phyloP scores from a whole-genome alignment of 2,113 vertebrate genomes.

The Platycercus adscitus region DNA sequence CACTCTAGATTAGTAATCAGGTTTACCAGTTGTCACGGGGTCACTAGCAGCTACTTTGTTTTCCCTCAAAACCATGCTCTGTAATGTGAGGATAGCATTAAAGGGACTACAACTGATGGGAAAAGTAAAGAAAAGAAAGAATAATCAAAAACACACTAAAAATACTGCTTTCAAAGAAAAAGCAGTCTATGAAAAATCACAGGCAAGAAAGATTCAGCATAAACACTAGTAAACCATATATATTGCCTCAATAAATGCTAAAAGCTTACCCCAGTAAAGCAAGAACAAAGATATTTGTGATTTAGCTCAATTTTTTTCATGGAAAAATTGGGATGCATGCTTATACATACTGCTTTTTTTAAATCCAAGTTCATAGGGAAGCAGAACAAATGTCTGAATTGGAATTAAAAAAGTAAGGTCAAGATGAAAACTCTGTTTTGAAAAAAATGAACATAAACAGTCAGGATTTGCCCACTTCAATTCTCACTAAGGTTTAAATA shows the following conservation, averaged over 20 bases:
- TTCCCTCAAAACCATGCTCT: not conserved
- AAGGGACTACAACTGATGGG: not conserved
- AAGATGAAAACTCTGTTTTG: conserved; percentile 27
- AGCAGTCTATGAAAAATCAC: not conserved
- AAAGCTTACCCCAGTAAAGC: not conserved
- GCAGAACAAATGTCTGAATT: conserved; percentile 3
- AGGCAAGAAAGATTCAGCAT: not conserved
- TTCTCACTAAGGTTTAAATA: not conserved
- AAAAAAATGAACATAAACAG: not conserved
- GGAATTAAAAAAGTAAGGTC: not conserved
- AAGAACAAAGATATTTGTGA: not conserved
- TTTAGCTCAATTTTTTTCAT: not conserved
- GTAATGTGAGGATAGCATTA: not conserved
- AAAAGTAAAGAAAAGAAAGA: not conserved
- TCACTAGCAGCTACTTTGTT: conserved; percentile 49
- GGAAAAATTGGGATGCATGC: conserved; percentile 4
- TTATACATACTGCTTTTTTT: not conserved
- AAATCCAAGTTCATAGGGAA: not conserved
- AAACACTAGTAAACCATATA: not conserved
- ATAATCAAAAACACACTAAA: not conserved
- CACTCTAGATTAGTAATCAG: conserved; percentile 1
- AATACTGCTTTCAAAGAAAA: conserved; percentile 38
- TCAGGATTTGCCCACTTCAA: not conserved
- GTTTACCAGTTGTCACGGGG: not conserved
- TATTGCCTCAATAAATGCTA: not conserved